phyloP scores from a whole-genome alignment of 2,113 vertebrate genomes.

The Uria aalge region DNA sequence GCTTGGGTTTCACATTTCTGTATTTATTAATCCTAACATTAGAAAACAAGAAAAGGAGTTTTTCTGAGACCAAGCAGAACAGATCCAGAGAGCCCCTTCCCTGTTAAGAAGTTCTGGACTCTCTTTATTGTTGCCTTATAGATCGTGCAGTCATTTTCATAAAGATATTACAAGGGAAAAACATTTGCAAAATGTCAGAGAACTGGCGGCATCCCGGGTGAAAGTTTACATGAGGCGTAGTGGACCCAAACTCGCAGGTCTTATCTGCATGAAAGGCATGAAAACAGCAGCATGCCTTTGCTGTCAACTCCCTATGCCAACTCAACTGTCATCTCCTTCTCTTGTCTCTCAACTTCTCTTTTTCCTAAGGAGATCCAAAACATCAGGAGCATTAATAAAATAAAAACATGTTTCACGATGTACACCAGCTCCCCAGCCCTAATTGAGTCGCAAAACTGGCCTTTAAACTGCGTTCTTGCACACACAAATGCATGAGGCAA shows the following conservation, averaged over 20 bases:
- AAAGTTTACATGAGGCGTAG: fast-evolving
- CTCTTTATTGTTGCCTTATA: background rate
- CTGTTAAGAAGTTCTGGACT: fast-evolving
- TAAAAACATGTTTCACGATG: background rate
- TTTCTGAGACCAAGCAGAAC: background rate
- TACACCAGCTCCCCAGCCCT: background rate
- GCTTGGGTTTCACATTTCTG: background rate
- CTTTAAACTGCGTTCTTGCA: background rate
- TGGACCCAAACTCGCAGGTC: background rate
- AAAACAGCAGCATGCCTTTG: background rate
- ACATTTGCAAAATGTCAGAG: background rate
- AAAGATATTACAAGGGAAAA: background rate
- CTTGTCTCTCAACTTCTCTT: background rate
- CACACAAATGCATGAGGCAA: background rate
- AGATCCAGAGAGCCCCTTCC: background rate
- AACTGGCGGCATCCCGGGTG: background rate
- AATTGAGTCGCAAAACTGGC: background rate
- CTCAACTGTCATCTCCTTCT: background rate
- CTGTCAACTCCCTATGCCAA: background rate
- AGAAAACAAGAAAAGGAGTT: background rate
- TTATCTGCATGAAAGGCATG: background rate
- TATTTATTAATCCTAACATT: background rate
- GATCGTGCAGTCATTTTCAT: background rate
- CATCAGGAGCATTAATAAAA: background rate
- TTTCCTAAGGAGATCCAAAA: background rate